A percentile compares a stretch with the other conserved stretches of the same genome.
These are phyloP conservation scores for Zaprionus nigranus DNA, from an alignment of 1,140 invertebrate species.

Conservation along the genomic window DNA sequence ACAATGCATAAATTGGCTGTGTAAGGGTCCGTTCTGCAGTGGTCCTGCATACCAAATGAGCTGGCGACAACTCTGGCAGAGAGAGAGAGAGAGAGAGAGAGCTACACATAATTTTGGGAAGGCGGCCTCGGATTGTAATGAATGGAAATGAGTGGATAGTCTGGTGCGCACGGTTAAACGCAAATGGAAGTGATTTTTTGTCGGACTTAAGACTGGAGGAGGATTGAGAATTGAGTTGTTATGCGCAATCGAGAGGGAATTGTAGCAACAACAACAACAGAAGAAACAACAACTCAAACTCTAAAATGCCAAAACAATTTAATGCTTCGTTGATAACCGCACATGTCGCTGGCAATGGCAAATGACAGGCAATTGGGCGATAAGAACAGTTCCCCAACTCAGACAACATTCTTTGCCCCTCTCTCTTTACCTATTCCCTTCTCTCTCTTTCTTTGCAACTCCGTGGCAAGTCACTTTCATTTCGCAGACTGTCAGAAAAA, in stretches of 20 bases:
- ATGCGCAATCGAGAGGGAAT: slow-evolving; percentile 14
- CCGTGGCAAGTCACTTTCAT: slow-evolving; percentile 49
- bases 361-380: slow-evolving; percentile 64
- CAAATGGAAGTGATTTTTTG: slow-evolving; percentile 48
- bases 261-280: slow-evolving; percentile 18
- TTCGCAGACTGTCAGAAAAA: slow-evolving; percentile 57
- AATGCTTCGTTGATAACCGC: slow-evolving; percentile 80
- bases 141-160: slow-evolving; percentile 39
- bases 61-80: background rate
- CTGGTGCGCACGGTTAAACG: slow-evolving; percentile 41
- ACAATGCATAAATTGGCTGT: slow-evolving; percentile 69
- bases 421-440: background rate
- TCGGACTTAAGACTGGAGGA: slow-evolving; percentile 1
- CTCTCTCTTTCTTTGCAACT: background rate
- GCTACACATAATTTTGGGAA: too few species aligned
- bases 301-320: slow-evolving; percentile 79
- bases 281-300: slow-evolving; percentile 39
- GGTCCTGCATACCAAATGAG: slow-evolving; percentile 70
- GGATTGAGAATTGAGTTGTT: slow-evolving; percentile 5
- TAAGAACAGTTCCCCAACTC: slow-evolving; percentile 43
- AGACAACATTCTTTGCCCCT: background rate
- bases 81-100: too few species aligned
- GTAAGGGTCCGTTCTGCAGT: slow-evolving; percentile 46
- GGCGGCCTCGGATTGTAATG: slow-evolving; percentile 15
- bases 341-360: slow-evolving; percentile 68